Evolutionary conservation across 2,888 invertebrate species (phyloP), one percentile per base, ranked within the genome.

Genomic region (Pimpla rufipes): DNA sequence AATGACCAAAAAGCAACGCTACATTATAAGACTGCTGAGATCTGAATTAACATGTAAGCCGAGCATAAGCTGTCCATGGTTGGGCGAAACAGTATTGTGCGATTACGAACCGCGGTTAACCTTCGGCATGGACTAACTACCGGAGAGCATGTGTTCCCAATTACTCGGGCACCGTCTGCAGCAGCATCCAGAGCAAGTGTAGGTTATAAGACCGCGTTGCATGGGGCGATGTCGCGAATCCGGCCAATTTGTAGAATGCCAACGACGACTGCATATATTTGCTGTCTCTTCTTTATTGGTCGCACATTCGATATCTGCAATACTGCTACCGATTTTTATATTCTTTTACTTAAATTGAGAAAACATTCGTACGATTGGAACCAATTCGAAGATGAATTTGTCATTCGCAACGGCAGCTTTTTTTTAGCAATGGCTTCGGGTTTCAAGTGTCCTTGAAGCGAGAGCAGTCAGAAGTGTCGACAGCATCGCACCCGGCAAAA

Each of bases 61-160:
- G 37, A 16, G 70, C 57, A 70, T 64, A 67, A 79, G 64, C 71
- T 59, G 55, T 8, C 18, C 13, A 70, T 18, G 50, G 71, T 47
- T 52, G 42, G 16, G 13, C 67, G 45, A 47, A 83, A 80, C 77
- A 57, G 76, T 68, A 80, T 68, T 77, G 79, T 57, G 77, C 76
- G 73, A 80, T 79, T 83, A 83, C 67, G 73, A 45, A 80, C 73
- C 62, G 76, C 64, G 79, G 82, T 85, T 84, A 82, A 85, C 82
- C 81, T 75, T 79, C 78, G 29, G 78, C 82, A 73, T 29, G 78
- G 67, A 85, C 78, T 76, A 79, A 79, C 81, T 82, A 84, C 78
- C 79, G 79, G 74, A 76, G 78, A 84, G 82, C 85, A 84, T 82
- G 83, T 85, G 85, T 86, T 77, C 64, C 71, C 77, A 76, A 79